phyloP scores from a whole-genome alignment of 2,113 vertebrate species.

The Haemorhous mexicanus region DNA sequence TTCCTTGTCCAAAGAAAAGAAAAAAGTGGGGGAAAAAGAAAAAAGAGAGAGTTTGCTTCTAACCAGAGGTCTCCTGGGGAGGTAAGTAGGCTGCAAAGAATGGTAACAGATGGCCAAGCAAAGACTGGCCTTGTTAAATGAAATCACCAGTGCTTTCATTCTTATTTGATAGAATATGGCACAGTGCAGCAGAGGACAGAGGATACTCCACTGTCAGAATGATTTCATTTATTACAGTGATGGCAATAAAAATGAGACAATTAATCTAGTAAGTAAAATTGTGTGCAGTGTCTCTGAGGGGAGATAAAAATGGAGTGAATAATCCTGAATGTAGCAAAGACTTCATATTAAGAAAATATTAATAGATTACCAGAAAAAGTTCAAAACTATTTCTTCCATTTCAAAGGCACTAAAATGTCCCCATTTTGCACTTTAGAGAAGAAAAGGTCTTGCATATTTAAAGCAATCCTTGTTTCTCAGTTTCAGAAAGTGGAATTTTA shows the following conservation, averaged over 20 bases:
- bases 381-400: background rate
- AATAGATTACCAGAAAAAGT: background rate
- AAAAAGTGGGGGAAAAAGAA: too few relatives aligned
- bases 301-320: background rate
- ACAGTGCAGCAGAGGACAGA: background rate
- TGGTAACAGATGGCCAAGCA: conserved; percentile 32
- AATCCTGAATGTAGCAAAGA: background rate
- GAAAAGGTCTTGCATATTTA: background rate
- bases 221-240: background rate
- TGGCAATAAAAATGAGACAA: background rate
- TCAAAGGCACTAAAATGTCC: background rate
- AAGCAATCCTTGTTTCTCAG: background rate
- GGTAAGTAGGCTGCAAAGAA: conserved; percentile 4
- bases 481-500: background rate
- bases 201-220: background rate
- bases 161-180: background rate
- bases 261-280: background rate
- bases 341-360: background rate
- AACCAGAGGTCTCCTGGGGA: conserved; percentile 9
- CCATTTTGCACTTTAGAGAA: background rate
- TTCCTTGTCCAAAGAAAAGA: background rate
- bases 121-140: background rate
- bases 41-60: background rate
- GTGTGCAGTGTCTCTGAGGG: background rate
- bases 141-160: background rate